Base-by-base conservation (phyloP, 2,888 invertebrate genomes). In the Acleris laterana region DNA sequence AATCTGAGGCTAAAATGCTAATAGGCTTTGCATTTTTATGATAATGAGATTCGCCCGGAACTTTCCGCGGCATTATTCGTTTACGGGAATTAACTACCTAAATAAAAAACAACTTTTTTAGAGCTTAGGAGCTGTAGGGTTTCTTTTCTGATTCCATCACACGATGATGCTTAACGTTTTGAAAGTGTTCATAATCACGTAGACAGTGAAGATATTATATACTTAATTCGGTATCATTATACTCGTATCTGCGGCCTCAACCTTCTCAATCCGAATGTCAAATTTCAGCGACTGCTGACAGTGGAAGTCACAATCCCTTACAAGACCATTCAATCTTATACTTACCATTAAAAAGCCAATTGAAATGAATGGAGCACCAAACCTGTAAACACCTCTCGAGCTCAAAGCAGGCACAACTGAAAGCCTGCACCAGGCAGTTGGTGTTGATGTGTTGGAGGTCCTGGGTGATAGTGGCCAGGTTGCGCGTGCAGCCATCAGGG, bases 301-400 rank as follows among this genome's bases (percentile, higher is more conserved):
- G 11, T 32, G 32, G 32, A 38, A 38, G 38, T 38, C 38, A 32
- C 11, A 32, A 2, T 32, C 2, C 11, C 3, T 32, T 32, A 32
- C 32, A 32, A 9, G 11, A 32, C 32, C 25, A 32, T 32, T 32
- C 3, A 32, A 32, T 9, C 1, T 9, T 9, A 32, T 32, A 9
- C n/a, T n/a, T n/a, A n/a, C 32, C 28, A 28, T 28, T 28, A 28
- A 28, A 9, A 50, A 22, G 22, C 9, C 1, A n/a, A 7, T 46
- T 6, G 3, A n/a, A 17, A 6, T n/a, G n/a, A 17, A 28, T 9
- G 28, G 9, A 13, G 13, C 38, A 38, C 38, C 38, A 25, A 64
- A 92, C 92, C 92, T 92, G 91, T 53, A 93, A 78, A 70, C 90
- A 89, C 58, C 84, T 68, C 42, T 89, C 87, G 59, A 93, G 78